Conservation (phyloP, 2,113 vertebrate species). For the Cyrtonyx montezumae region DNA sequence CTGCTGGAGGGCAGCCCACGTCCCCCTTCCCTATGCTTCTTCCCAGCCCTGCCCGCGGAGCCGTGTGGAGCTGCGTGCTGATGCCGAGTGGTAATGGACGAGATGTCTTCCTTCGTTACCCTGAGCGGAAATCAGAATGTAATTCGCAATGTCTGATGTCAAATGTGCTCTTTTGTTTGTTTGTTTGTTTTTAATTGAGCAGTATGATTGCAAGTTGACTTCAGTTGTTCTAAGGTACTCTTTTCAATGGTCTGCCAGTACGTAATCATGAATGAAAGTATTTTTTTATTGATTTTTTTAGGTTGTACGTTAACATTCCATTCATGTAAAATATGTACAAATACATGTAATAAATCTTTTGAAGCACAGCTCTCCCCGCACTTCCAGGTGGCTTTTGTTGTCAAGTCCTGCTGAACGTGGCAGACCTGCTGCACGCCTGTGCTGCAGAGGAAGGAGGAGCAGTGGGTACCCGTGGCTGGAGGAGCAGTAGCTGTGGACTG, state of each 20-base stretch:
- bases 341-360: slow-evolving; percentile 77
- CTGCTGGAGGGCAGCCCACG: neutral
- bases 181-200: slow-evolving; percentile 49
- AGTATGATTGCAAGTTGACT: slow-evolving; percentile 45
- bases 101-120: slow-evolving; percentile 48
- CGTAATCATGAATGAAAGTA: slow-evolving; percentile 61
- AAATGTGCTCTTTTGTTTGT: neutral
- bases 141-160: slow-evolving; percentile 59
- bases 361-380: slow-evolving; percentile 61
- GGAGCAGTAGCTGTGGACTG: neutral
- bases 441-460: neutral
- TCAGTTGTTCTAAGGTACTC: slow-evolving; percentile 58
- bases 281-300: slow-evolving; percentile 72
- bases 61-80: neutral
- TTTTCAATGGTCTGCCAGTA: slow-evolving; percentile 43
- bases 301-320: slow-evolving; percentile 77
- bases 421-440: neutral
- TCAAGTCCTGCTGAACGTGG: neutral
- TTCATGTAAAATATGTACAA: slow-evolving; percentile 75
- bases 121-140: slow-evolving; percentile 38
- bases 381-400: neutral
- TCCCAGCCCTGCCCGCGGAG: neutral
- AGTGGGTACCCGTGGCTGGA: neutral
- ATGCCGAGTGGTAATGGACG: neutral
- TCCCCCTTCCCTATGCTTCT: neutral